A percentile compares a stretch with the other conserved stretches of the same genome.
Evolutionary conservation across 2,113 vertebrate species (phyloP).

Genomic region (Sardina pilchardus): DNA sequence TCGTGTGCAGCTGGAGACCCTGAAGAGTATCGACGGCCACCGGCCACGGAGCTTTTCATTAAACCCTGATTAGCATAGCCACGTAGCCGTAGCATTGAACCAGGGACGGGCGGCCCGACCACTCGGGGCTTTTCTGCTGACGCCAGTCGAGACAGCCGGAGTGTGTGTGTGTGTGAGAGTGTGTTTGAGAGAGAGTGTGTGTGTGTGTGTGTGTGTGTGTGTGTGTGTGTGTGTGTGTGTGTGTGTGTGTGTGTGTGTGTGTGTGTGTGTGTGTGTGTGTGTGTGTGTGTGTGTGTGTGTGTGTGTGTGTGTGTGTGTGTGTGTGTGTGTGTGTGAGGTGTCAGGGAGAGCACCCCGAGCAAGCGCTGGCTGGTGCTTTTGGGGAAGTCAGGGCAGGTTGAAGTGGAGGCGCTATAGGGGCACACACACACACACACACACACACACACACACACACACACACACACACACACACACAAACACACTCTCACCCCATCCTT

Average conservation of each 20-base stretch:
- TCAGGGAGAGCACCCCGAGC: neutral
- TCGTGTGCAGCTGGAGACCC: slow-evolving; percentile 35
- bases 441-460: neutral
- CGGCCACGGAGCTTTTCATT: slow-evolving; percentile 31
- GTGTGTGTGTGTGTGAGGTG: neutral
- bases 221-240: neutral
- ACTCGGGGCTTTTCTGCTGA: slow-evolving; percentile 58
- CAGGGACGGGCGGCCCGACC: slow-evolving; percentile 42
- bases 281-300: neutral
- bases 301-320: neutral
- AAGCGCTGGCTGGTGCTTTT: too few relatives aligned
- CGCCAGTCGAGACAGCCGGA: slow-evolving; percentile 26
- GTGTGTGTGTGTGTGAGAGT: neutral
- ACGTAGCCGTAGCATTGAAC: slow-evolving; percentile 47
- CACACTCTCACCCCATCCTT: neutral
- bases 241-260: neutral
- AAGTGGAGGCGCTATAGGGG: neutral
- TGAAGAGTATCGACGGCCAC: slow-evolving; percentile 52
- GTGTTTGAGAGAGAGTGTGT: too few relatives aligned
- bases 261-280: neutral
- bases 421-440: neutral
- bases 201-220: neutral
- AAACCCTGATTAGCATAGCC: slow-evolving; percentile 52
- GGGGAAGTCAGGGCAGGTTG: neutral
- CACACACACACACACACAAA: neutral